Evolutionary conservation across 1,140 invertebrate species (phyloP).

Genomic region (Scaptomyza graminum): DNA sequence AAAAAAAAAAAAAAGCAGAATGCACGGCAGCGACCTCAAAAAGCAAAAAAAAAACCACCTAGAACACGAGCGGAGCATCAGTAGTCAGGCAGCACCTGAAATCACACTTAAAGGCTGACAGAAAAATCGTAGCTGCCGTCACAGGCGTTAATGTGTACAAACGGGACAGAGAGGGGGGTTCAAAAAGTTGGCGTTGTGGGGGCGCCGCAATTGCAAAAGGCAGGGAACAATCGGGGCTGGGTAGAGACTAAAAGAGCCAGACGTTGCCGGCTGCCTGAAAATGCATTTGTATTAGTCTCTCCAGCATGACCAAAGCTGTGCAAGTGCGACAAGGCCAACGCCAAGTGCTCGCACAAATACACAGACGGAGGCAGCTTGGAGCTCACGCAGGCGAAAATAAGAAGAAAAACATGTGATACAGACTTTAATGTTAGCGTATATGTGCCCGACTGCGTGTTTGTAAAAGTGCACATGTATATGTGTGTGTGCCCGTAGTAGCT

Average conservation of each 20-base stretch:
- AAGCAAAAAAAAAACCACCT: slow-evolving; percentile 67
- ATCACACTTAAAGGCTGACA: slow-evolving; percentile 67
- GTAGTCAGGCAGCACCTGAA: slow-evolving; percentile 61
- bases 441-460: slow-evolving; percentile 21
- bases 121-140: slow-evolving; percentile 20
- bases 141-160: slow-evolving; percentile 66
- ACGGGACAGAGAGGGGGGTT: slow-evolving; percentile 11
- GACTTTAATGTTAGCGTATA: slow-evolving; percentile 58
- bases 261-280: slow-evolving; percentile 67
- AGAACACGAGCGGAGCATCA: slow-evolving; percentile 57
- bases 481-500: slow-evolving; percentile 45
- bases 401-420: slow-evolving; percentile 83
- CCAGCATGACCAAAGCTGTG: slow-evolving; percentile 64
- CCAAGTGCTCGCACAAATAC: slow-evolving; percentile 65
- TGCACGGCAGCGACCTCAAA: slow-evolving; percentile 56
- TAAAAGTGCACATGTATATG: slow-evolving; percentile 27
- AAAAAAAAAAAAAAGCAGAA: slow-evolving; percentile 28
- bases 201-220: slow-evolving; percentile 21
- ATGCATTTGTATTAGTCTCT: slow-evolving; percentile 59
- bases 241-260: slow-evolving; percentile 49
- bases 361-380: slow-evolving; percentile 32
- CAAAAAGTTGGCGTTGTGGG: slow-evolving; percentile 30
- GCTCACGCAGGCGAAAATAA: slow-evolving; percentile 75
- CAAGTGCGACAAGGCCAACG: slow-evolving; percentile 82
- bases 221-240: not conserved